phyloP scores from a whole-genome alignment of 2,888 invertebrate species.

The Tetranychus truncatus region DNA sequence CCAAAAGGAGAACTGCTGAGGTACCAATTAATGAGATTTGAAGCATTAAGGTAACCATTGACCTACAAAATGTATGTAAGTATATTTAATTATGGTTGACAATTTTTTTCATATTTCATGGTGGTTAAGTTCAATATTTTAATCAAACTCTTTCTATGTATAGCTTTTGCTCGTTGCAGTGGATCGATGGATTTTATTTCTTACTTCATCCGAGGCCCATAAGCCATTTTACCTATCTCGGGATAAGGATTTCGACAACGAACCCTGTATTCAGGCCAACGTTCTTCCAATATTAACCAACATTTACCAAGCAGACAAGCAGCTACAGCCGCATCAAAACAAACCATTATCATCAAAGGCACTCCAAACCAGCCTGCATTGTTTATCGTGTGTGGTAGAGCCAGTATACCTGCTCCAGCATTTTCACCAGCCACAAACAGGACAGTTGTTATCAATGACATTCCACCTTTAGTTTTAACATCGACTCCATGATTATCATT shows the following conservation, averaged over 20 bases:
- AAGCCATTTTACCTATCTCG: slow-evolving; percentile 58
- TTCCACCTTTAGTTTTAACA: background rate
- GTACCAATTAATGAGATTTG: slow-evolving; percentile 17
- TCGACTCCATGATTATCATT: background rate
- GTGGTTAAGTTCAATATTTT: too few relatives aligned
- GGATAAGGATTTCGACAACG: slow-evolving; percentile 58
- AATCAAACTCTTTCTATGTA: background rate
- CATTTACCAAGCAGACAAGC: slow-evolving; percentile 36
- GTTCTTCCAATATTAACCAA: slow-evolving; percentile 56
- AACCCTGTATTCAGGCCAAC: slow-evolving; percentile 40
- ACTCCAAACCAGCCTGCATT: slow-evolving; percentile 11
- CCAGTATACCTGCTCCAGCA: slow-evolving; percentile 9
- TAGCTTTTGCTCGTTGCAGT: too few relatives aligned
- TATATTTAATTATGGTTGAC: background rate
- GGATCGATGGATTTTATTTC: too few relatives aligned
- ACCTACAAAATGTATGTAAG: background rate
- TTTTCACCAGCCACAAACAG: slow-evolving; percentile 14
- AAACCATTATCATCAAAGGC: background rate
- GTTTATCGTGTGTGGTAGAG: background rate
- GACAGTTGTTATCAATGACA: slow-evolving; percentile 2
- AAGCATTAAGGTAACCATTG: slow-evolving; percentile 11
- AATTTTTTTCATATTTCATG: background rate
- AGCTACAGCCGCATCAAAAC: background rate
- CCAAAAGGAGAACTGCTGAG: slow-evolving; percentile 12
- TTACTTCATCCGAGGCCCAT: slow-evolving; percentile 37